These are phyloP conservation scores for Microcebus lehilahytsara DNA, from an alignment of 2,113 vertebrate genomes.

Conservation along the genomic window DNA sequence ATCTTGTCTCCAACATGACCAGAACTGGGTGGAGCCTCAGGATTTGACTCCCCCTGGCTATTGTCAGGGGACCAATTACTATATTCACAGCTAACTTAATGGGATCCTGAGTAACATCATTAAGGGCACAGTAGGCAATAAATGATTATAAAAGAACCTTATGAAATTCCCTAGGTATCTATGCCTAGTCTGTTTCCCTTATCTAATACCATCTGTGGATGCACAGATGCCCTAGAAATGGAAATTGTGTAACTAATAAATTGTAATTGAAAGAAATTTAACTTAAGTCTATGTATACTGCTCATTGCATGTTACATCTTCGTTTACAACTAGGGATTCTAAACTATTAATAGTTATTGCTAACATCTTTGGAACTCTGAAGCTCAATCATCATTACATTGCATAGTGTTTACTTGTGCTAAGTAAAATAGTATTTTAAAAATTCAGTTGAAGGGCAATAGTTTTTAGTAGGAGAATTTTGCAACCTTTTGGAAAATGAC, in stretches of 20 bases:
- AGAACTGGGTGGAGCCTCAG: slow-evolving; percentile 43
- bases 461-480: slow-evolving; percentile 37
- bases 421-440: slow-evolving; percentile 58
- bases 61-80: slow-evolving; percentile 76
- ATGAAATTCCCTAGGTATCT: slow-evolving; percentile 72
- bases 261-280: slow-evolving; percentile 60
- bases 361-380: slow-evolving; percentile 35
- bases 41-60: slow-evolving; percentile 50
- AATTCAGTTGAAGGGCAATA: slow-evolving; percentile 35
- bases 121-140: slow-evolving; percentile 73
- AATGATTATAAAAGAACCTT: slow-evolving; percentile 76
- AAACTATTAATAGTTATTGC: slow-evolving; percentile 13
- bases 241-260: slow-evolving; percentile 59
- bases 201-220: slow-evolving; percentile 62
- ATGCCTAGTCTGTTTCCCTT: slow-evolving; percentile 47
- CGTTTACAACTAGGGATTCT: slow-evolving; percentile 15
- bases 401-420: slow-evolving; percentile 27
- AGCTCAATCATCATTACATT: slow-evolving; percentile 29
- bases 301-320: slow-evolving; percentile 30
- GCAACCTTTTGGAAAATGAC: neutral
- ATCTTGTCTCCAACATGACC: slow-evolving; percentile 46
- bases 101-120: slow-evolving; percentile 78
- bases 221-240: slow-evolving; percentile 54
- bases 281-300: slow-evolving; percentile 29
- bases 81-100: slow-evolving; percentile 76